These are phyloP conservation scores for Mesaphorura yosii DNA, from an alignment of 1,140 invertebrate genomes.

Conservation along the genomic window DNA sequence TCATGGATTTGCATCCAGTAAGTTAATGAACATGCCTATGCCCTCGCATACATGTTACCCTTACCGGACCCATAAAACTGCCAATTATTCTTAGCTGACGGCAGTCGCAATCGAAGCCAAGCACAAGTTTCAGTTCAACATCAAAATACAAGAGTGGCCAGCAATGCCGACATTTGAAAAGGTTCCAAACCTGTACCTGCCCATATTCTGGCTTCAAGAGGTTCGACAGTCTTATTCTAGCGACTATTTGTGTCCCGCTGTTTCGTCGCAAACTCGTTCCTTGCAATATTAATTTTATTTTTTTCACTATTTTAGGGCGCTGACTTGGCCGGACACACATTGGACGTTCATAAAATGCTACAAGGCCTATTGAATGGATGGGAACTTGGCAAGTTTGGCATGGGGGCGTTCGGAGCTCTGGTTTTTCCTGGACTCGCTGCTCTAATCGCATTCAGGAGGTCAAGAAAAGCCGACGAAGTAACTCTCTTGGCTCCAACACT, in stretches of 20 bases:
- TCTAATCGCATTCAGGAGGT: not conserved
- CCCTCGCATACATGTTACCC: not conserved
- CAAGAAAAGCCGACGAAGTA: not conserved
- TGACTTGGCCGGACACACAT: not conserved
- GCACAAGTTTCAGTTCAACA: slow-evolving; percentile 44
- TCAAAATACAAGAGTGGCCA: slow-evolving; percentile 37
- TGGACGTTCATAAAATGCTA: not conserved
- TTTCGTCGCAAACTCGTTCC: not conserved
- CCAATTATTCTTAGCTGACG: slow-evolving; percentile 29
- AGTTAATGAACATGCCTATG: not conserved
- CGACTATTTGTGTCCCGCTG: not conserved
- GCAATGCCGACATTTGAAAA: slow-evolving; percentile 35
- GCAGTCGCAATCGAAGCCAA: slow-evolving; percentile 39
- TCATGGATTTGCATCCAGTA: not conserved
- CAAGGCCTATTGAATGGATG: not conserved
- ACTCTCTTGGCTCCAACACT: too few species aligned
- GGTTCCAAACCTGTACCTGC: slow-evolving; percentile 41
- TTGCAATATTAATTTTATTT: not conserved
- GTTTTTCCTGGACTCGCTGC: not conserved
- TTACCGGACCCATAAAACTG: not conserved
- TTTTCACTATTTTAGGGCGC: not conserved
- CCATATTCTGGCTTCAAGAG: slow-evolving; percentile 46
- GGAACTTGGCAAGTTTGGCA: not conserved
- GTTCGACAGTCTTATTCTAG: slow-evolving; percentile 30
- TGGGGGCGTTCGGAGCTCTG: not conserved